These are phyloP conservation scores for Erebia palarica DNA, from an alignment of 2,888 invertebrate genomes.

Conservation along the genomic window DNA sequence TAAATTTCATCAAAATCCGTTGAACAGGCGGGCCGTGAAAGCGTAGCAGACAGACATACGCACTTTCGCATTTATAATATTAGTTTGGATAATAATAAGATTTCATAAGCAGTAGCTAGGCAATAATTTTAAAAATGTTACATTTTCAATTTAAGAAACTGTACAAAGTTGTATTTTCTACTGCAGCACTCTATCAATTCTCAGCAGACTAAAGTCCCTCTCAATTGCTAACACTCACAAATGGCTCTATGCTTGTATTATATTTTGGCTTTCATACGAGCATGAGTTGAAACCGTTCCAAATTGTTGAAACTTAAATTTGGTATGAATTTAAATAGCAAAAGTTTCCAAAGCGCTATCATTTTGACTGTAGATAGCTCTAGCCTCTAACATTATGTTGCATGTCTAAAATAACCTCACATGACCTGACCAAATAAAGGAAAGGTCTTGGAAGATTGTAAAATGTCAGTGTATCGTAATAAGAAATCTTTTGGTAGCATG, in stretches of 20 bases:
- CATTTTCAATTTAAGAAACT: too few species aligned
- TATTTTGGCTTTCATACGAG: background rate
- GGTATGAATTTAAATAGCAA: slow-evolving; percentile 21
- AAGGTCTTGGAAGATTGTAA: background rate
- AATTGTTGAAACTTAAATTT: slow-evolving; percentile 20
- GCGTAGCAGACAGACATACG: too few species aligned
- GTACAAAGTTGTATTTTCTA: background rate
- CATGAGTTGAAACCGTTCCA: slow-evolving; percentile 16
- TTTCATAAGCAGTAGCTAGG: too few species aligned
- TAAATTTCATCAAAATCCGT: too few species aligned
- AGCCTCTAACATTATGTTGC: slow-evolving; percentile 9
- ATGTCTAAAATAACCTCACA: slow-evolving; percentile 2
- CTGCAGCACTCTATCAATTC: background rate
- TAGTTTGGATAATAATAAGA: too few species aligned
- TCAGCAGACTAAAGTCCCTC: background rate
- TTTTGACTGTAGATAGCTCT: slow-evolving; percentile 4
- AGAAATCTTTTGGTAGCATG: background rate
- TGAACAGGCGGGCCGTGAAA: too few species aligned
- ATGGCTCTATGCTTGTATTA: background rate
- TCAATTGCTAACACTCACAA: slow-evolving; percentile 5
- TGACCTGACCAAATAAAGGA: slow-evolving; percentile 14
- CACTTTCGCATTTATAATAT: too few species aligned
- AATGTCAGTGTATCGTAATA: background rate
- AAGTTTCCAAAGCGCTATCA: slow-evolving; percentile 18
- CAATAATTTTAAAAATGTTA: too few species aligned